Conservation (phyloP, 2,888 invertebrate species). For the Gandaritis pyraliata region DNA sequence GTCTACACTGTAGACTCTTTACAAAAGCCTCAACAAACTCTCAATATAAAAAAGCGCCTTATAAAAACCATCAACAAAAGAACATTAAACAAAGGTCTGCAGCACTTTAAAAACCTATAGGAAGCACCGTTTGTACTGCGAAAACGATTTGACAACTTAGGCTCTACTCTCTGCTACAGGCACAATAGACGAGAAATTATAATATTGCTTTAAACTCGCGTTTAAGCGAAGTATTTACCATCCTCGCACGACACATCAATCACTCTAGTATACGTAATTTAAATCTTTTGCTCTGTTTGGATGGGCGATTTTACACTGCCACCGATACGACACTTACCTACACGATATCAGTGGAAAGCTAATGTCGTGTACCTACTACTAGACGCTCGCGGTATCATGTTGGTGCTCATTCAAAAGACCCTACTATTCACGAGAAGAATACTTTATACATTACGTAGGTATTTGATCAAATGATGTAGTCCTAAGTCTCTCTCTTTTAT, state of each 20-base stretch:
- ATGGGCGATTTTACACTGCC: constrained; percentile 1
- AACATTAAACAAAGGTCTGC: background rate
- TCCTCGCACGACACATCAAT: constrained; percentile 21
- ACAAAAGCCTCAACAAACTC: constrained; percentile 3
- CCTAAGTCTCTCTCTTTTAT: too few relatives aligned
- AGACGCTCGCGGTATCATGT: too few relatives aligned
- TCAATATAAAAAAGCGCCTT: background rate
- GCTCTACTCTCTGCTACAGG: background rate
- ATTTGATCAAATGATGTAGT: too few relatives aligned
- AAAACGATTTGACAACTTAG: too few relatives aligned
- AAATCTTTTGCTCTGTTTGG: constrained; percentile 36
- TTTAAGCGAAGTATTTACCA: constrained; percentile 17
- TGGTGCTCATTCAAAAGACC: too few relatives aligned
- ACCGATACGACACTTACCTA: too few relatives aligned
- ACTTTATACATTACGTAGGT: too few relatives aligned
- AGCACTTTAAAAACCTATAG: too few relatives aligned
- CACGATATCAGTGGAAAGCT: too few relatives aligned
- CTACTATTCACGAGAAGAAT: too few relatives aligned
- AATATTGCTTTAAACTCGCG: constrained; percentile 18
- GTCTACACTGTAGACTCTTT: background rate
- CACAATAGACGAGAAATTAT: constrained; percentile 23
- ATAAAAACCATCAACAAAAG: constrained; percentile 7
- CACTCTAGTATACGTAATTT: constrained; percentile 35
- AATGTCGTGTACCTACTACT: too few relatives aligned
- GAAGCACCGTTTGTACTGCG: too few relatives aligned